Evolutionary conservation across 2,888 invertebrate genomes (phyloP), one percentile per base, ranked within the genome.

Genomic region (Pyralis farinalis): DNA sequence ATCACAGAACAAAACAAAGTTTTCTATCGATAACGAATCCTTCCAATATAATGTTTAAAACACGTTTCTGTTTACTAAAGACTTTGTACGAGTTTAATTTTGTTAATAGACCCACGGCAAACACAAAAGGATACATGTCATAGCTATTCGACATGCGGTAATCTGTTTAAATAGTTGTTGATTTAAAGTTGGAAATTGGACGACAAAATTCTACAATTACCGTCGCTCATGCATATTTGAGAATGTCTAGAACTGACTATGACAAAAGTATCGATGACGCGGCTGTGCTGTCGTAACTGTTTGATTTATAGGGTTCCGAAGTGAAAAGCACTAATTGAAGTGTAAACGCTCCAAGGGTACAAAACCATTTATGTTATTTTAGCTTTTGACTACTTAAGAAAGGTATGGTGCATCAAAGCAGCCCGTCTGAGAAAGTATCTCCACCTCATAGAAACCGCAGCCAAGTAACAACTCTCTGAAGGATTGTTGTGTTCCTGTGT

Each of bases 181-280:
- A 28, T 1, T 28, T 37, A 29, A 28, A 29, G 44, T 34, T 37
- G 41, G 28, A 27, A 34, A 35, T 44, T 44, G 49, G 35, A 44
- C 53, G 51, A 42, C 39, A n/a, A 31, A 38, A 43, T 44, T 40
- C 41, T 50, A 49, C 47, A 66, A 58, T 63, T 63, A 61, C 49
- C 33, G 34, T 21, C 16, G 22, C 31, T 46, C 53, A 49, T 67
- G 42, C 51, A 65, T 68, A 60, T 56, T 67, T 64, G 43, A 67
- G 37, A 40, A 53, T 37, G 49, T 44, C 47, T 51, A 46, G 57
- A 29, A 20, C 16, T 16, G 37, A 10, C 44, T 52, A 49, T 55
- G 62, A 60, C 54, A 53, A 53, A 50, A 47, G 43, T 53, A 55
- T 56, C 51, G 47, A 53, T 28, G 31, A 22, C 28, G 35, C 12